These are phyloP conservation scores for Tor tambroides DNA, from an alignment of 2,113 vertebrate species.

Conservation along the genomic window DNA sequence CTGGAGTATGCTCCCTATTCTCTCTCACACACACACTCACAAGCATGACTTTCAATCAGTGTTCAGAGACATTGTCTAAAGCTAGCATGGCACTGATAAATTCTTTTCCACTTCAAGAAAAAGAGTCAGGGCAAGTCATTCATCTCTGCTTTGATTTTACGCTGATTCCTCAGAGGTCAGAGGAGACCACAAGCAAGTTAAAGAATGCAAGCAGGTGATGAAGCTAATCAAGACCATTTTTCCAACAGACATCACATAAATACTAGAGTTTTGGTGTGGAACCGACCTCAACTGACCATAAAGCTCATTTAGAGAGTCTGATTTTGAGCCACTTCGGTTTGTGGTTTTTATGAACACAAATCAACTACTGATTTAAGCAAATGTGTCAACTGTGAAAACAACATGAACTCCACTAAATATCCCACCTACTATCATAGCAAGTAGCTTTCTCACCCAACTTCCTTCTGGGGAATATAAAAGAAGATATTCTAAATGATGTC, in stretches of 20 bases:
- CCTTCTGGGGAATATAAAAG: too few species aligned
- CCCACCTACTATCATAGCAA: background rate
- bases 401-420: background rate
- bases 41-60: background rate
- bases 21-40: background rate
- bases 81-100: constrained; percentile 7
- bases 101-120: background rate
- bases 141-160: constrained; percentile 15
- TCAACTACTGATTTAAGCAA: background rate
- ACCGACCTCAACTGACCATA: background rate
- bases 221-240: background rate
- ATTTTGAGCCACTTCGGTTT: background rate
- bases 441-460: background rate
- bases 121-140: background rate
- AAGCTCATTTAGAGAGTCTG: background rate
- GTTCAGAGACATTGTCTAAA: constrained; percentile 1
- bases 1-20: constrained; percentile 3
- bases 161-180: background rate
- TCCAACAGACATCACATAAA: background rate
- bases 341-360: background rate
- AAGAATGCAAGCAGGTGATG: background rate
- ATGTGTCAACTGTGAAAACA: background rate
- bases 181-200: background rate
- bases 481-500: too few species aligned
- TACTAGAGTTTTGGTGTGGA: background rate